Percentiles rank a stretch among this genome's conserved stretches.
Evolutionary conservation across 2,797 vertebrate genomes (phyloP).

Genomic region (Gymnocypris eckloni): DNA sequence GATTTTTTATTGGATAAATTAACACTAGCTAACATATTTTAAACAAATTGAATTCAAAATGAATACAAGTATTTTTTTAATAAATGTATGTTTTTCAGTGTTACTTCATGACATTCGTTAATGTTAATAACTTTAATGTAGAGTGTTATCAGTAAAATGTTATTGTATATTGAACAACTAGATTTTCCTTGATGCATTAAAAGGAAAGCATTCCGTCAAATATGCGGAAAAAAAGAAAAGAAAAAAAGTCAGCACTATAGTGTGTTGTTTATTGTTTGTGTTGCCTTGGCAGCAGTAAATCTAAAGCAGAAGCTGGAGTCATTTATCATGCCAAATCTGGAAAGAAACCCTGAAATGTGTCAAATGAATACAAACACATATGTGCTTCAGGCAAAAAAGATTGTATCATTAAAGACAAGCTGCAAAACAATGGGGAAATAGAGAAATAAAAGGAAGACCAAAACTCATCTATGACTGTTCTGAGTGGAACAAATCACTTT

Average conservation of each 20-base stretch:
- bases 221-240: background rate
- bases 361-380: background rate
- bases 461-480: constrained; percentile 17
- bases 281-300: constrained; percentile 18
- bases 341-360: constrained; percentile 25
- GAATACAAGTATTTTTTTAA: background rate
- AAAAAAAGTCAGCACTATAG: background rate
- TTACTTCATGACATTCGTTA: background rate
- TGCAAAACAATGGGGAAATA: background rate
- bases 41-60: background rate
- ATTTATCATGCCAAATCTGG: constrained; percentile 33
- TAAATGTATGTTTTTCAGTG: background rate
- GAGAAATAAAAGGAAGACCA: background rate
- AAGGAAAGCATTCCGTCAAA: background rate
- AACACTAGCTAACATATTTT: background rate
- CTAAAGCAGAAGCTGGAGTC: background rate
- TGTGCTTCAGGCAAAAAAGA: background rate
- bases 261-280: background rate
- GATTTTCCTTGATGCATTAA: background rate
- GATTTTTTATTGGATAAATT: background rate
- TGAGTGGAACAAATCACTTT: constrained; percentile 18
- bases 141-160: background rate
- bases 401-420: background rate
- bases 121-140: background rate
- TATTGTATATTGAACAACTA: background rate